Conservation (phyloP, 2,888 invertebrate genomes). For the Cantharis rufa region DNA sequence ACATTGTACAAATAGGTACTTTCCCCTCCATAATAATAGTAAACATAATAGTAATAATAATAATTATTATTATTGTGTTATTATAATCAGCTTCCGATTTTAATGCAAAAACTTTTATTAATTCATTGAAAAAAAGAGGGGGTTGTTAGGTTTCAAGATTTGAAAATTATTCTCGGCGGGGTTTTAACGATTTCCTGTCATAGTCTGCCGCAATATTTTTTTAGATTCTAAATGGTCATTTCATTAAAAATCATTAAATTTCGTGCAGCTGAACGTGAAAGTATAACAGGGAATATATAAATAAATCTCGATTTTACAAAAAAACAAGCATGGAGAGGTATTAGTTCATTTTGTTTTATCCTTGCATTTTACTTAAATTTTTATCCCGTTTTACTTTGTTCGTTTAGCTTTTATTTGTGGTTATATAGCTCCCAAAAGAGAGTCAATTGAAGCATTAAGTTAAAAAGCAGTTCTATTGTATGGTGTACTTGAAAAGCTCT, state of each 20-base stretch:
- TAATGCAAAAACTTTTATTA: no score
- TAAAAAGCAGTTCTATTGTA: constrained; percentile 3
- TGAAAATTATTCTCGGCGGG: no score
- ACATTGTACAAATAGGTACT: neutral
- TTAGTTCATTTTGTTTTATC: neutral
- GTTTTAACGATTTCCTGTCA: no score
- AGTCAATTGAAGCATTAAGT: constrained; percentile 3
- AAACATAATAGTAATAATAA: no score
- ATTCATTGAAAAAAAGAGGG: no score
- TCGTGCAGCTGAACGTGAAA: neutral
- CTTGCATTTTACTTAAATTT: neutral
- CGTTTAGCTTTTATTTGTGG: constrained; percentile 1
- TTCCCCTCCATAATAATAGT: neutral
- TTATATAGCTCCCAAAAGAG: constrained; percentile 4
- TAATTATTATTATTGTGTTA: no score
- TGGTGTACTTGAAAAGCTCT: neutral
- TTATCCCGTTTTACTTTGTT: constrained; percentile 2
- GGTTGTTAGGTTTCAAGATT: no score
- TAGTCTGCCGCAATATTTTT: no score
- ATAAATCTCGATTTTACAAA: neutral
- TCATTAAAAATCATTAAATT: neutral
- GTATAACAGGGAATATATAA: neutral
- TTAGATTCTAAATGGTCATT: no score
- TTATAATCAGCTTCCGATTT: no score
- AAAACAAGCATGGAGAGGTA: neutral